These are phyloP conservation scores for Eustalomyia histrio DNA, from an alignment of 2,888 invertebrate species.

Conservation along the genomic window DNA sequence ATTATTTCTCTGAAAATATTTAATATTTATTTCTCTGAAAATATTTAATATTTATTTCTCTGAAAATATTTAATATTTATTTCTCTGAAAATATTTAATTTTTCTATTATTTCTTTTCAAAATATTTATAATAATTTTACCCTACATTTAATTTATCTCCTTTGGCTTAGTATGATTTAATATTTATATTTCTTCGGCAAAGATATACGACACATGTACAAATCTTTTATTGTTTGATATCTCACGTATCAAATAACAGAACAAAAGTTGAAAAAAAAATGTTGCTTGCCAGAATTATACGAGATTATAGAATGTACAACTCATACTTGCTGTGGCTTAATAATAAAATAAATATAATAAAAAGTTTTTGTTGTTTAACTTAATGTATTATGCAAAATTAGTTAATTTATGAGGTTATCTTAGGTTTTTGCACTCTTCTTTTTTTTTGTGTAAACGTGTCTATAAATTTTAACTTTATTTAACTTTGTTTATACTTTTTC, in stretches of 20 bases:
- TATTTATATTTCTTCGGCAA: neutral
- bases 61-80: too few relatives aligned
- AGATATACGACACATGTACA: conserved; percentile 33
- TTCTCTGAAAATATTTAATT: too few relatives aligned
- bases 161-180: neutral
- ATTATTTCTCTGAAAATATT: too few relatives aligned
- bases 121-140: too few relatives aligned
- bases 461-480: conserved; percentile 40
- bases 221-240: conserved; percentile 12
- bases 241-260: conserved; percentile 45
- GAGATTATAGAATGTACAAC: too few relatives aligned
- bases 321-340: neutral
- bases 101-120: too few relatives aligned
- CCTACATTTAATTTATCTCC: too few relatives aligned
- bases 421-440: conserved; percentile 26
- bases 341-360: neutral
- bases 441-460: conserved; percentile 35
- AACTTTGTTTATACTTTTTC: conserved; percentile 5
- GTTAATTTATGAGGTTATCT: conserved; percentile 62
- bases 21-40: too few relatives aligned
- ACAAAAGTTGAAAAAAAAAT: conserved; percentile 20
- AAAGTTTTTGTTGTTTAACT: conserved; percentile 22
- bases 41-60: too few relatives aligned
- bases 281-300: neutral
- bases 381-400: conserved; percentile 55